Evolutionary conservation across 1,140 invertebrate genomes (phyloP).

Genomic region (Pygmarrhopalites habei): DNA sequence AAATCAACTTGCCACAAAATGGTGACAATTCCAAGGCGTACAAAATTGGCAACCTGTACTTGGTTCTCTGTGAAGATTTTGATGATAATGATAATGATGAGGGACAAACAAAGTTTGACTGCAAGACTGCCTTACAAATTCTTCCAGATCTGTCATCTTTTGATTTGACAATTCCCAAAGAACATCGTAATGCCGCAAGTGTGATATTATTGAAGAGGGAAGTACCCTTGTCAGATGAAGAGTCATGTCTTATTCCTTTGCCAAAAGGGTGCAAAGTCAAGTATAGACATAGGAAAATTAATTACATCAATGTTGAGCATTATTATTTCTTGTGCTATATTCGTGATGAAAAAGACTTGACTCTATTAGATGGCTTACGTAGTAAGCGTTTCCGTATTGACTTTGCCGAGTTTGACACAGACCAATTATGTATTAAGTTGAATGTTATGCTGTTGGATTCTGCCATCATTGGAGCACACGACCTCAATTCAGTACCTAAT

Average conservation of each 20-base stretch:
- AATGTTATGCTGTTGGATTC: constrained; percentile 11
- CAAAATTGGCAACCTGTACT: background rate
- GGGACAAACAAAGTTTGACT: too few species aligned
- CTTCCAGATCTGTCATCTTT: too few species aligned
- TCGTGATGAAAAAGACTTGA: background rate
- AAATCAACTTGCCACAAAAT: too few species aligned
- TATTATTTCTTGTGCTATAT: background rate
- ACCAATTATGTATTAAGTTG: background rate
- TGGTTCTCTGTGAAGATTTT: background rate
- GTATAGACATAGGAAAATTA: background rate
- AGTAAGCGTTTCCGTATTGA: constrained; percentile 6
- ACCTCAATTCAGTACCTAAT: background rate
- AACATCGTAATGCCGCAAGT: too few species aligned
- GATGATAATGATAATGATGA: background rate
- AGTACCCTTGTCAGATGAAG: background rate
- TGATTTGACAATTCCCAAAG: too few species aligned
- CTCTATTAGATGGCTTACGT: background rate
- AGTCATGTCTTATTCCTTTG: background rate
- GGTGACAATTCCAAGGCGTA: too few species aligned
- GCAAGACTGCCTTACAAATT: too few species aligned
- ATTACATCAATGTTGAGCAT: constrained; percentile 4
- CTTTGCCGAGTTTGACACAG: background rate
- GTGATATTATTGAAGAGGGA: constrained; percentile 5
- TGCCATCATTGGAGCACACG: constrained; percentile 10
- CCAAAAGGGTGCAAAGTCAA: background rate